Evolutionary conservation across 2,797 vertebrate genomes (phyloP).

Genomic region (Euthynnus affinis): DNA sequence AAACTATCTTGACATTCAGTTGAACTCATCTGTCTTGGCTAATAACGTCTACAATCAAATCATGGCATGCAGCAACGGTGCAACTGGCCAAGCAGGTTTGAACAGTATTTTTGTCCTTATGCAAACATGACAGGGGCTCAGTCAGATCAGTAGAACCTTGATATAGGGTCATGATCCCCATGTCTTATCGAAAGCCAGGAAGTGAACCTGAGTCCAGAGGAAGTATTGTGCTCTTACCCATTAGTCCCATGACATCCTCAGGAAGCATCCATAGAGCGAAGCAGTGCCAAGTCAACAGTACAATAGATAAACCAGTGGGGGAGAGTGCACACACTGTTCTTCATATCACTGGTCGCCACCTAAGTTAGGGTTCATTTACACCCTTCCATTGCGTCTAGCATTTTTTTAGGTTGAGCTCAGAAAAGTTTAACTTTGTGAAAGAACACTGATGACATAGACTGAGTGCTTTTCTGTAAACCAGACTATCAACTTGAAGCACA

Average conservation of each 20-base stretch:
- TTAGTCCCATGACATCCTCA: slow-evolving; percentile 67
- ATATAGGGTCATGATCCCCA: slow-evolving; percentile 39
- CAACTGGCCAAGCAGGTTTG: slow-evolving; percentile 41
- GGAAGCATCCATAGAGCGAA: slow-evolving; percentile 66
- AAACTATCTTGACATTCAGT: slow-evolving; percentile 18
- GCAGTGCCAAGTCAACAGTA: slow-evolving; percentile 47
- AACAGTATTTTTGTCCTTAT: slow-evolving; percentile 2
- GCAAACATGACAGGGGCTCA: slow-evolving; percentile 23
- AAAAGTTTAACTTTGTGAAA: slow-evolving; percentile 7
- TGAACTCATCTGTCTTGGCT: slow-evolving; percentile 34
- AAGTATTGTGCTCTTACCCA: slow-evolving; percentile 57
- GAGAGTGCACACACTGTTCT: slow-evolving; percentile 29
- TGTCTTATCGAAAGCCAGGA: slow-evolving; percentile 59
- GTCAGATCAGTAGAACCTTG: slow-evolving; percentile 1
- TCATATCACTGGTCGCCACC: slow-evolving; percentile 24
- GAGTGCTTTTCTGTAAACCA: background rate
- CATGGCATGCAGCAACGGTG: slow-evolving; percentile 16
- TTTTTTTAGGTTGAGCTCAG: background rate
- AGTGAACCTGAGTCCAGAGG: slow-evolving; percentile 48
- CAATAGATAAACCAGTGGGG: slow-evolving; percentile 49
- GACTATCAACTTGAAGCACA: slow-evolving; percentile 7
- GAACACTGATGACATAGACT: background rate
- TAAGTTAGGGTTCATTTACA: slow-evolving; percentile 1
- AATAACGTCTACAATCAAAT: slow-evolving; percentile 49
- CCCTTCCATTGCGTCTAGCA: background rate